phyloP scores from a whole-genome alignment of 2,888 invertebrate species.

The Aleiodes alternator region DNA sequence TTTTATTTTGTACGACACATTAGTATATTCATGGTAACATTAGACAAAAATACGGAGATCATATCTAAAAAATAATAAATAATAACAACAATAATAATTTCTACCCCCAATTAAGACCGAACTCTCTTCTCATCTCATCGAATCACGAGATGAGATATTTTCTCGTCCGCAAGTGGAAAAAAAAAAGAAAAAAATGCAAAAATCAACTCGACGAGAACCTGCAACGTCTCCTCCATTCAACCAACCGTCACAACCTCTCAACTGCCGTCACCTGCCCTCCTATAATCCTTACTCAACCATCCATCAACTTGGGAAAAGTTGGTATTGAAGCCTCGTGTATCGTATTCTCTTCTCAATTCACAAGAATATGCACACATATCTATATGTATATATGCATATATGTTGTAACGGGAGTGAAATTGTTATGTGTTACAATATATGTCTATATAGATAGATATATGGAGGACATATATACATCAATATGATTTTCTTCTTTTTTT shows the following conservation, averaged over 20 bases:
- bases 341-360: conserved; percentile 66
- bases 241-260: conserved; percentile 53
- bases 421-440: no score
- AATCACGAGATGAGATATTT: conserved; percentile 7
- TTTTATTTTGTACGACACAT: no score
- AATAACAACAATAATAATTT: no score
- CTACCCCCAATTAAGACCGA: conserved; percentile 30
- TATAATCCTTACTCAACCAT: conserved; percentile 74
- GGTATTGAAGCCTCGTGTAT: conserved; percentile 64
- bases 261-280: conserved; percentile 66
- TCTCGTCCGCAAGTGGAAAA: background rate
- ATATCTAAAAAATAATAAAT: no score
- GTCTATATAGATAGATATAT: no score
- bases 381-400: conserved; percentile 10
- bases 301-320: conserved; percentile 64
- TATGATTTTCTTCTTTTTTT: background rate
- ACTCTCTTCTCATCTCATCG: background rate
- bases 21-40: no score
- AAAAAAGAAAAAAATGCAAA: conserved; percentile 20
- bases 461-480: conserved; percentile 43
- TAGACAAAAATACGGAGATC: no score
- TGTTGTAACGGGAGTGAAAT: no score
- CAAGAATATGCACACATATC: conserved; percentile 44
- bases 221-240: conserved; percentile 53
- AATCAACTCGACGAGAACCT: conserved; percentile 7